Evolutionary conservation across 2,888 invertebrate genomes (phyloP).

Genomic region (Liposcelis brunnea): DNA sequence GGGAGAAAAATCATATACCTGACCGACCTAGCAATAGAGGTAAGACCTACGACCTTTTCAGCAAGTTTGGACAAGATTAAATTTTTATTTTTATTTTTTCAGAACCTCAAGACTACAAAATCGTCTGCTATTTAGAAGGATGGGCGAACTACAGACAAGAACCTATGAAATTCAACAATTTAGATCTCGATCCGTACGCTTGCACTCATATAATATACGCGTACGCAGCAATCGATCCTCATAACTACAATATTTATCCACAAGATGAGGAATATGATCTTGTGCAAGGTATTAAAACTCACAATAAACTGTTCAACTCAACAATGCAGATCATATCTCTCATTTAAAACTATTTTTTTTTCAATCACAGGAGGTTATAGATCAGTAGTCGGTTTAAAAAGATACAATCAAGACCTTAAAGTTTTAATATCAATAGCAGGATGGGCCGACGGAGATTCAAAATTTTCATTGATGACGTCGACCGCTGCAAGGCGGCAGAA

Average conservation of each 20-base stretch:
- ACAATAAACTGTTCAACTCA: not conserved
- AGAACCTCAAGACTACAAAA: constrained; percentile 10
- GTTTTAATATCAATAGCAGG: constrained; percentile 52
- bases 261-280: constrained; percentile 53
- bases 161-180: constrained; percentile 45
- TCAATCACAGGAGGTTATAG: constrained; percentile 66
- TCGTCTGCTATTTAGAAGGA: constrained; percentile 54
- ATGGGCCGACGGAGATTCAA: constrained; percentile 42
- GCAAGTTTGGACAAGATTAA: too few relatives aligned
- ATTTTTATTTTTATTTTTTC: constrained; percentile 4
- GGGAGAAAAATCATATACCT: too few relatives aligned
- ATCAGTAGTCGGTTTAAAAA: constrained; percentile 48
- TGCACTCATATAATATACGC: constrained; percentile 63
- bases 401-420: constrained; percentile 45
- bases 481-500: constrained; percentile 32
- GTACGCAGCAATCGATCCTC: constrained; percentile 50
- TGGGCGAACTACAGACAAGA: constrained; percentile 47
- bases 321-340: constrained; percentile 3
- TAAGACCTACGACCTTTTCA: too few relatives aligned
- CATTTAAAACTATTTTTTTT: not conserved
- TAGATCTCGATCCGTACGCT: constrained; percentile 41
- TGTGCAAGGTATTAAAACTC: constrained; percentile 38
- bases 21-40: too few relatives aligned
- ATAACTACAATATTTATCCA: constrained; percentile 40
- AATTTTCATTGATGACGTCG: constrained; percentile 45